Percentiles rank a stretch among this genome's conserved stretches.
phyloP scores from a whole-genome alignment of 2,888 invertebrate genomes.

The Noctua pronuba region DNA sequence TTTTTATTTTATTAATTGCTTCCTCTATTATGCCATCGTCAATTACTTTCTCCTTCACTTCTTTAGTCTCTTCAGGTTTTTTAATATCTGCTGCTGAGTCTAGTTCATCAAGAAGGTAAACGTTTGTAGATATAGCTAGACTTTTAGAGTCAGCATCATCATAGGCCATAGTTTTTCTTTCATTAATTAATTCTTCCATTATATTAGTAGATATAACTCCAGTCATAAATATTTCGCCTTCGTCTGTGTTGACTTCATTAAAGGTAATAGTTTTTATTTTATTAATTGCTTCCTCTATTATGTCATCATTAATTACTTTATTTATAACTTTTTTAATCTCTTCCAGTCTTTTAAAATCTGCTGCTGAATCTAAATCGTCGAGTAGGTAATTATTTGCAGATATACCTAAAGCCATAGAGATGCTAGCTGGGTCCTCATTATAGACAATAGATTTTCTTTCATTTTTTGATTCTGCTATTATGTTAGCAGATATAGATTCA shows the following conservation, averaged over 20 bases:
- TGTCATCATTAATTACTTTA: constrained; percentile 4
- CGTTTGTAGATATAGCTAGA: too few species aligned
- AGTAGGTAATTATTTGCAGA: constrained; percentile 51
- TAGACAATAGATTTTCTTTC: constrained; percentile 46
- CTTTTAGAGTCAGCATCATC: too few species aligned
- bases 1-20: constrained; percentile 10
- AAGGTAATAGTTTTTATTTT: constrained; percentile 33
- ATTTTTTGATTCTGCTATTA: constrained; percentile 33
- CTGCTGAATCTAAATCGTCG: constrained; percentile 31
- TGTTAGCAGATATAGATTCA: constrained; percentile 59
- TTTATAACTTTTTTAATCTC: background rate
- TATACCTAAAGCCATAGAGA: constrained; percentile 53
- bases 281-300: background rate
- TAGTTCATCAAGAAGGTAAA: background rate
- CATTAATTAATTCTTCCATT: too few species aligned
- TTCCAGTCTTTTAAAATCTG: constrained; percentile 8
- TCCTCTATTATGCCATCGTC: constrained; percentile 9
- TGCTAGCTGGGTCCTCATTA: constrained; percentile 47
- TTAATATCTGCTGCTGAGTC: constrained; percentile 9
- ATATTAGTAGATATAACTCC: constrained; percentile 52
- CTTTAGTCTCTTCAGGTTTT: background rate
- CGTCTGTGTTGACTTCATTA: constrained; percentile 26
- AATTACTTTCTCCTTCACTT: constrained; percentile 8
- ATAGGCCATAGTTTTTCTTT: too few species aligned
- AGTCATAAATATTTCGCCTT: constrained; percentile 55